phyloP scores from a whole-genome alignment of 2,797 vertebrate genomes.

The Sardinella longiceps region DNA sequence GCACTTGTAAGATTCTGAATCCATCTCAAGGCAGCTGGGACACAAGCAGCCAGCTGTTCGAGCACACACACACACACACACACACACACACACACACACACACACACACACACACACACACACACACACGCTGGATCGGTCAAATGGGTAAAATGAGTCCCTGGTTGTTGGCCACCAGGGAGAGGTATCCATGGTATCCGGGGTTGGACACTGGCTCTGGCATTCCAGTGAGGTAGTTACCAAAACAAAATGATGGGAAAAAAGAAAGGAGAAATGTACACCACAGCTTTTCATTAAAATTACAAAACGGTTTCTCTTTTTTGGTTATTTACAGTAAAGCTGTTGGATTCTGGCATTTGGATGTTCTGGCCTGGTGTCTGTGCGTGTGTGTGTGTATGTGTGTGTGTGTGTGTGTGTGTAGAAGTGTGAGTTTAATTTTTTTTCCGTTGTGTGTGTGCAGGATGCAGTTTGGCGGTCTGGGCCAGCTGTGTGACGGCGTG shows the following conservation, averaged over 20 bases:
- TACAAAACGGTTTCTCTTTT: background rate
- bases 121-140: background rate
- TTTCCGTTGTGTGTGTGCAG: constrained; percentile 63
- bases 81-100: background rate
- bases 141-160: background rate
- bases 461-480: constrained; percentile 88
- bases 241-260: background rate
- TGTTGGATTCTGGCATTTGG: background rate
- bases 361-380: background rate
- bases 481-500: constrained; percentile 88
- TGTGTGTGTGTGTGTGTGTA: constrained; percentile 25
- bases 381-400: constrained; percentile 20
- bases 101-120: no score
- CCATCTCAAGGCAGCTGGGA: background rate
- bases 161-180: background rate
- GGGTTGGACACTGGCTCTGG: background rate
- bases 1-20: background rate
- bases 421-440: constrained; percentile 1
- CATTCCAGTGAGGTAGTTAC: background rate
- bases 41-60: background rate
- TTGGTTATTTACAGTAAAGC: background rate
- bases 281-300: background rate
- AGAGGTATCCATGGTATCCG: background rate
- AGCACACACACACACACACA: background rate
- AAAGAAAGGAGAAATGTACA: background rate